phyloP scores from a whole-genome alignment of 2,888 invertebrate genomes.

The Seira sanloemensis region DNA sequence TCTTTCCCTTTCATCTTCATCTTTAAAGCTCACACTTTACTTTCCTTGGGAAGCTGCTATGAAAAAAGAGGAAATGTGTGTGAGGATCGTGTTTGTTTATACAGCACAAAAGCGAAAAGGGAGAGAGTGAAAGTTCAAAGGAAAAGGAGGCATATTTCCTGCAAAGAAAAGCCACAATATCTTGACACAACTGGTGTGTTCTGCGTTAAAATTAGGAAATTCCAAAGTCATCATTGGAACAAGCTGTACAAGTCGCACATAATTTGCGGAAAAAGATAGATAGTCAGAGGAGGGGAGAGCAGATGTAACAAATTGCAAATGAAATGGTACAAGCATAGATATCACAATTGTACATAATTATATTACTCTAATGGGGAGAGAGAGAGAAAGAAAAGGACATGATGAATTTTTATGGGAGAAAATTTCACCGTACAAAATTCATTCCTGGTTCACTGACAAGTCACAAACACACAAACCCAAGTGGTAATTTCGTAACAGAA shows the following conservation, averaged over 20 bases:
- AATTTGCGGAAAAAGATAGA: neutral
- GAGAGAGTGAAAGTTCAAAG: neutral
- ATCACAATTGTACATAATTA: neutral
- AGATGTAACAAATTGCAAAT: neutral
- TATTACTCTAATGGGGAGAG: too few species aligned
- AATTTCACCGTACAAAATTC: neutral
- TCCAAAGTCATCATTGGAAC: neutral
- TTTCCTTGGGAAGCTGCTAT: neutral
- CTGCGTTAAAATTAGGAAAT: neutral
- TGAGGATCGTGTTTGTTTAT: neutral
- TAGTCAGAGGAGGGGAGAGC: neutral
- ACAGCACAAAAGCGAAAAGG: neutral
- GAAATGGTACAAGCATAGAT: neutral
- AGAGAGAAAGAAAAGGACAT: too few species aligned
- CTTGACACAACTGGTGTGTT: neutral
- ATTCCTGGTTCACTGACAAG: neutral
- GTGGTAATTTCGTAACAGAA: neutral
- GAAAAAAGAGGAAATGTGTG: neutral
- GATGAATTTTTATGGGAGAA: neutral
- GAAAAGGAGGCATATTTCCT: neutral
- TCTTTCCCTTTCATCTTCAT: neutral
- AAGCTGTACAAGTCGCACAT: neutral
- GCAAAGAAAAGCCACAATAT: neutral
- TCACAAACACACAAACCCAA: neutral
- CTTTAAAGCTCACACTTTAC: neutral